A percentile compares a stretch with the other conserved stretches of the same genome.
phyloP scores from a whole-genome alignment of 2,113 vertebrate species.

The Gopherus evgoodei region DNA sequence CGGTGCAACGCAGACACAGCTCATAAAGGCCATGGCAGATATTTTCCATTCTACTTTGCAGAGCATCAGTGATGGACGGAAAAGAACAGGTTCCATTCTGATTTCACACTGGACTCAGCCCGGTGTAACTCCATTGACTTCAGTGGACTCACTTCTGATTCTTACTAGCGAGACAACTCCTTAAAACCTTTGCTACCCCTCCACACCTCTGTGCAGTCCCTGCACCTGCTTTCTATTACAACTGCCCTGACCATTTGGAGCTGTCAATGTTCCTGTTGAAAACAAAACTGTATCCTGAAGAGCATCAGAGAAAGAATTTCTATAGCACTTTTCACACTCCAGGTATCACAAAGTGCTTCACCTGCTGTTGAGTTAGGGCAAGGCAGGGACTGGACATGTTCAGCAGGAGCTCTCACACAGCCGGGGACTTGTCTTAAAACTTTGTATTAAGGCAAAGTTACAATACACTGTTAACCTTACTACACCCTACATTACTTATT shows the following conservation, averaged over 20 bases:
- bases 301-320: not conserved
- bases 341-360: not conserved
- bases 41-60: rapidly evolving
- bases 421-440: not conserved
- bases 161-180: not conserved
- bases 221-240: rapidly evolving
- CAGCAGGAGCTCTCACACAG: not conserved
- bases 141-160: not conserved
- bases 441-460: too few species aligned
- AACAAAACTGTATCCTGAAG: rapidly evolving
- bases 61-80: not conserved
- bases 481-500: too few species aligned
- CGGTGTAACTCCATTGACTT: too few species aligned
- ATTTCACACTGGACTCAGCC: rapidly evolving
- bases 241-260: not conserved
- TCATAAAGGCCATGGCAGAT: not conserved
- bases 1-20: rapidly evolving
- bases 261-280: not conserved
- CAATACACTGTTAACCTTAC: too few species aligned
- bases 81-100: not conserved
- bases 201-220: not conserved
- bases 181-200: rapidly evolving
- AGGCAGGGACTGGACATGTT: not conserved
- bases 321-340: not conserved
- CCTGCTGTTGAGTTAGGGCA: rapidly evolving